These are phyloP conservation scores for Chaetodon trifasciatus DNA, from an alignment of 2,797 vertebrate genomes.

Conservation along the genomic window DNA sequence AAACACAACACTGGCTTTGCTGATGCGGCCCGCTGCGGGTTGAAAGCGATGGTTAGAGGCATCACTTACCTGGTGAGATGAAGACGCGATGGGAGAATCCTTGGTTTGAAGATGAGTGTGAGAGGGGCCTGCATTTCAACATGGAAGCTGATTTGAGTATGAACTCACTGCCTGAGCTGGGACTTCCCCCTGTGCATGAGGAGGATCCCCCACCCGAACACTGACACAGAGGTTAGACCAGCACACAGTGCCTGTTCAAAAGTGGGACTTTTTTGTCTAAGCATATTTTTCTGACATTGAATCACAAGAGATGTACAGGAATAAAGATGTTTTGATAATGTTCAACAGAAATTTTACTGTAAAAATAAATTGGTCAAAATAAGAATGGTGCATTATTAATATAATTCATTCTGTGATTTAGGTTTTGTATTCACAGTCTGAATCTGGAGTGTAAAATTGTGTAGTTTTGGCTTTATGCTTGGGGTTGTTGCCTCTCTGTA, in stretches of 20 bases:
- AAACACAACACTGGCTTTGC: not conserved
- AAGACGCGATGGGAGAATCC: not conserved
- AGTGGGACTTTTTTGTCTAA: not conserved
- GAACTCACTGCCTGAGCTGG: conserved; percentile 27
- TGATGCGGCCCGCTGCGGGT: fast-evolving
- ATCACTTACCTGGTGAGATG: conserved; percentile 64
- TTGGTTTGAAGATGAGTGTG: conserved; percentile 38
- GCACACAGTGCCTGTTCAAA: not conserved
- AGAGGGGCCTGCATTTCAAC: conserved; percentile 34
- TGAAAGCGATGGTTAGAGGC: not conserved
- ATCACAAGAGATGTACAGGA: not conserved
- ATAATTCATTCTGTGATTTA: not conserved
- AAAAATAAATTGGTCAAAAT: not conserved
- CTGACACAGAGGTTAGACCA: not conserved
- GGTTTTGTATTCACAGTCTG: not conserved
- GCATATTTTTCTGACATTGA: not conserved
- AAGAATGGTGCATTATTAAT: not conserved
- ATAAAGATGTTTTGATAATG: not conserved
- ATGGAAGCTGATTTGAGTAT: conserved; percentile 67
- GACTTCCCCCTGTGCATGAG: conserved; percentile 56
- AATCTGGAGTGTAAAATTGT: not conserved
- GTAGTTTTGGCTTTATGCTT: not conserved
- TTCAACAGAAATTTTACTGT: not conserved
- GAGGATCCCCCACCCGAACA: conserved; percentile 19
- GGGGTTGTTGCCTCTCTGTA: not conserved